A percentile compares a stretch with the other conserved stretches of the same genome.
Evolutionary conservation across 2,797 vertebrate genomes (phyloP).

Genomic region (Ctenopoma multispine): DNA sequence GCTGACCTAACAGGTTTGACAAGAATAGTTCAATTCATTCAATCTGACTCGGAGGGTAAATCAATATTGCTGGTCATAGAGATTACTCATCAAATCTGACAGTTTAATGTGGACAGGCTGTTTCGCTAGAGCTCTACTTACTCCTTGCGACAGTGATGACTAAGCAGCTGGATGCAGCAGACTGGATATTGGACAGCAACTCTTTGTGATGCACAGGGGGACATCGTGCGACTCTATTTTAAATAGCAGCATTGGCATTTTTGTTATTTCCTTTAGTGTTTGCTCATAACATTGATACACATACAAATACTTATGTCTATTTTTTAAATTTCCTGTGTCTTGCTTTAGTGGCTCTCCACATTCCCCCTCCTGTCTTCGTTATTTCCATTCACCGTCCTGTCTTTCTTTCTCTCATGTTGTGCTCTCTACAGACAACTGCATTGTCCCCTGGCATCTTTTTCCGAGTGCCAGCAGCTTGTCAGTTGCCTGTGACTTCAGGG

Average conservation of each 20-base stretch:
- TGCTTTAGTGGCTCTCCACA: neutral
- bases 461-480: constrained; percentile 49
- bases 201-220: constrained; percentile 3
- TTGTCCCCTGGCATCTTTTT: constrained; percentile 48
- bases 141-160: constrained; percentile 54
- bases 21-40: neutral
- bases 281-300: neutral
- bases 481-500: constrained; percentile 45
- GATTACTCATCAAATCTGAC: constrained; percentile 47
- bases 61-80: constrained; percentile 10
- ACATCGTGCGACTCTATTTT: neutral
- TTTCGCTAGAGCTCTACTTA: constrained; percentile 12
- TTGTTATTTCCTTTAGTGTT: neutral
- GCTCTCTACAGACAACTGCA: constrained; percentile 45
- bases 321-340: neutral
- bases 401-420: neutral
- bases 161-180: constrained; percentile 58
- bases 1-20: constrained; percentile 32
- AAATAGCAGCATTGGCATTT: neutral
- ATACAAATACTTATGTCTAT: neutral
- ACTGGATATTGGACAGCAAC: constrained; percentile 9
- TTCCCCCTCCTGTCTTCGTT: neutral
- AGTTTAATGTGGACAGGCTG: neutral
- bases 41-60: neutral
- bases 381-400: neutral